Evolutionary conservation across 2,888 invertebrate genomes (phyloP), one percentile per base, ranked within the genome.

Genomic region (Dascillus cervinus): DNA sequence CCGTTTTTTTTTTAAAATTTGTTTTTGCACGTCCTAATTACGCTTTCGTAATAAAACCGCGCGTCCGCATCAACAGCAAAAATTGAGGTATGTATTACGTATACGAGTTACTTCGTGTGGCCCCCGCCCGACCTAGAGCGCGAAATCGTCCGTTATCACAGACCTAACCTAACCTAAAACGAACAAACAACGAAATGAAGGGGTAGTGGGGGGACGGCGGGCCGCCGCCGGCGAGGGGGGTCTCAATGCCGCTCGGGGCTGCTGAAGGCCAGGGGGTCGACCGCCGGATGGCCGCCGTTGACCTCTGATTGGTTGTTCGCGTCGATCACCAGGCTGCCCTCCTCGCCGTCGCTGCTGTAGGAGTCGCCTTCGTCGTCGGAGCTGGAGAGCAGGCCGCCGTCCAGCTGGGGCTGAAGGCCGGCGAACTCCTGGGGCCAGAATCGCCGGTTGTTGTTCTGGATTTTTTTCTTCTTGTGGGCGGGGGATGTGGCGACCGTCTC

Each of bases 381-480:
- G 38, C 75, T 75, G 3, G 75, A 75, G 5, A 76, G 61, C 3
- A 76, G 69, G 34, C 75, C 74, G 28, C 73, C 72, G 13, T 74
- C 74, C 32, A 75, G 69, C 50, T 77, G 76, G 5, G 75, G 73
- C 43, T 75, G 77, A 50, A 64, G 58, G 39, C 58, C 61, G 21
- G 79, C 75, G 42, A 81, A 72, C 29, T 77, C 80, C 46, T 81
- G 80, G 0, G 82, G 79, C 83, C 83, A 83, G 56, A 82, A 83
- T 46, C 82, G 61, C 55, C 80, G 74, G 53, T 77, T 78, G 9
- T 75, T 73, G 41, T 73, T 72, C 52, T 56, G 59, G 35, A 73
- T 75, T 54, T 72, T 72, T 46, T 74, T 75, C 52, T 73, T 75
- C n/a, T 67, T 70, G 38, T 47, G 55, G 29, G 50, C 48, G 4